Conservation (phyloP, 2,888 invertebrate genomes). For the Cybosia mesomella region DNA sequence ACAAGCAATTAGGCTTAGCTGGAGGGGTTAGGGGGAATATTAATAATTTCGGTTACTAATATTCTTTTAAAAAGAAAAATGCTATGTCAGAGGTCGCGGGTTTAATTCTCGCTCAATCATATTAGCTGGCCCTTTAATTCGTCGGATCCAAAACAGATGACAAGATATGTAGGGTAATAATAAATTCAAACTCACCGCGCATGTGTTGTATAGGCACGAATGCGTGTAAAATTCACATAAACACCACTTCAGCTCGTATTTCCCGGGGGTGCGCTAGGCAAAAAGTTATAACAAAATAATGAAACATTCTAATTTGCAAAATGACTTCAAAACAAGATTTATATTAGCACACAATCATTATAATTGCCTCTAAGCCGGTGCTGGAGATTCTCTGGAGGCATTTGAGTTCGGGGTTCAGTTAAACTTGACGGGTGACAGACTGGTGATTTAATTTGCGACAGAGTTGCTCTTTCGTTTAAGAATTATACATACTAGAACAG, state of each 20-base stretch:
- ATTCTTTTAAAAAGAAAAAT: too few relatives aligned
- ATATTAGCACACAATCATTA: slow-evolving; percentile 11
- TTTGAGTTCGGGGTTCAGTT: slow-evolving; percentile 8
- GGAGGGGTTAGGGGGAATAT: too few relatives aligned
- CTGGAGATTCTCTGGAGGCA: slow-evolving; percentile 10
- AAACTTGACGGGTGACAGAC: slow-evolving; percentile 37
- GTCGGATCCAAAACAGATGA: background rate
- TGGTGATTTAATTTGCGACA: slow-evolving; percentile 37
- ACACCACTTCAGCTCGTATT: background rate
- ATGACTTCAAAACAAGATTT: slow-evolving; percentile 10
- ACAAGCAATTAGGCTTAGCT: too few relatives aligned
- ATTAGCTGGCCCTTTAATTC: background rate
- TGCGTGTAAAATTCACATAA: background rate
- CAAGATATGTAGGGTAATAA: background rate
- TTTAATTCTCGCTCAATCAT: background rate
- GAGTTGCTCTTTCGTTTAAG: slow-evolving; percentile 20
- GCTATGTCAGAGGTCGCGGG: background rate
- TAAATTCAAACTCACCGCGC: background rate
- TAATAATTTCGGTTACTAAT: too few relatives aligned
- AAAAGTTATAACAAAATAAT: slow-evolving; percentile 9
- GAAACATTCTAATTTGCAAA: slow-evolving; percentile 11
- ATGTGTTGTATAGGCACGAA: background rate
- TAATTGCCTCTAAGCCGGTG: slow-evolving; percentile 10
- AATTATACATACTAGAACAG: background rate
- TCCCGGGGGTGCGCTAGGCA: background rate